Percentiles rank a stretch among this genome's conserved stretches.
phyloP scores from a whole-genome alignment of 1,140 invertebrate genomes.

The Drosophila pallidifrons region DNA sequence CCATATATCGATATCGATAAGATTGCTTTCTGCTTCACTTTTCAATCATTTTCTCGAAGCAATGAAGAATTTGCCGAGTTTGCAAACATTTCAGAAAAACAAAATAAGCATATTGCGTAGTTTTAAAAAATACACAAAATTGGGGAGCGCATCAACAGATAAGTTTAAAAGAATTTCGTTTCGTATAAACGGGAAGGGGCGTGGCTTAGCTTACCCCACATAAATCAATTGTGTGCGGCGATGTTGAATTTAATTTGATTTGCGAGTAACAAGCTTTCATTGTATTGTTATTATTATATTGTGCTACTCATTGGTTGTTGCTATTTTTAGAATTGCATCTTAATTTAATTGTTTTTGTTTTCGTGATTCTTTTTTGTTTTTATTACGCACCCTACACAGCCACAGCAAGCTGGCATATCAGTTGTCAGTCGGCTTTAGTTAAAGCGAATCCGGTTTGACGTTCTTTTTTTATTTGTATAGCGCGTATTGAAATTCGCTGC shows the following conservation, averaged over 20 bases:
- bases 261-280: slow-evolving; percentile 42
- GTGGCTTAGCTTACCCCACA: background rate
- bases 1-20: too few species aligned
- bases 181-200: background rate
- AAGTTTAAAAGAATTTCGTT: background rate
- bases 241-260: slow-evolving; percentile 60
- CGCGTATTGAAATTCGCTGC: background rate
- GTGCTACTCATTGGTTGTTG: slow-evolving; percentile 20
- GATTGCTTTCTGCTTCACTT: too few species aligned
- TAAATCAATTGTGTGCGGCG: slow-evolving; percentile 8
- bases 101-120: background rate
- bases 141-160: background rate
- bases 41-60: too few species aligned
- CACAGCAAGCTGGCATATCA: slow-evolving; percentile 8
- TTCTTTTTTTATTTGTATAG: slow-evolving; percentile 10
- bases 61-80: background rate
- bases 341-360: slow-evolving; percentile 38
- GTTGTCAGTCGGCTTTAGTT: slow-evolving; percentile 19
- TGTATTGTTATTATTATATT: slow-evolving; percentile 45
- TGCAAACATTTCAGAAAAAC: background rate
- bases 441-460: slow-evolving; percentile 11
- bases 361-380: slow-evolving; percentile 24
- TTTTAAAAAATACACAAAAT: background rate
- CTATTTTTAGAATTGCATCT: slow-evolving; percentile 47
- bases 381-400: slow-evolving; percentile 25